These are phyloP conservation scores for Apoderus coryli DNA, from an alignment of 2,888 invertebrate species.

Conservation along the genomic window DNA sequence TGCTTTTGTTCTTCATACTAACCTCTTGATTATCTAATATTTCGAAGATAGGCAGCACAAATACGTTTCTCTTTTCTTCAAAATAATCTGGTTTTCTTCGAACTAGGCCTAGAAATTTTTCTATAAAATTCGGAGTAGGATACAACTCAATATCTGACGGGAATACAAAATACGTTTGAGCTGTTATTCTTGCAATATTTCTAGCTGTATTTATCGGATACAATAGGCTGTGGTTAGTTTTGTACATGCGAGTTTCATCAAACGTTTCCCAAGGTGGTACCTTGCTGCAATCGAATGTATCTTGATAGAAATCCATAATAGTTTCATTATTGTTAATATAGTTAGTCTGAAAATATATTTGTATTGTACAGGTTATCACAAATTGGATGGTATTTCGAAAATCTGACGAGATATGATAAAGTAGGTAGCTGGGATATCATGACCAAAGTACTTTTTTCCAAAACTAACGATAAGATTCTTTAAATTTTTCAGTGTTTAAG, in stretches of 20 bases:
- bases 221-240: slow-evolving; percentile 19
- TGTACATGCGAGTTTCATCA: slow-evolving; percentile 37
- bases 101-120: slow-evolving; percentile 21
- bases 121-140: slow-evolving; percentile 22
- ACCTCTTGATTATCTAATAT: slow-evolving; percentile 14
- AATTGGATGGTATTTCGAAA: too few species aligned
- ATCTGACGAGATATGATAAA: too few species aligned
- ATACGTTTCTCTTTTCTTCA: slow-evolving; percentile 18
- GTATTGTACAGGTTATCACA: too few species aligned
- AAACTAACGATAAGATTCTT: too few species aligned
- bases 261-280: slow-evolving; percentile 54
- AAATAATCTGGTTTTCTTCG: slow-evolving; percentile 16
- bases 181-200: slow-evolving; percentile 23
- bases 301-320: slow-evolving; percentile 19
- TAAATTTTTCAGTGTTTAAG: too few species aligned
- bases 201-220: slow-evolving; percentile 27
- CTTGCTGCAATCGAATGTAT: slow-evolving; percentile 50
- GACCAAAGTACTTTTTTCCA: too few species aligned
- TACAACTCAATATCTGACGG: slow-evolving; percentile 27
- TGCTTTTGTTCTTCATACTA: too few species aligned
- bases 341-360: too few species aligned
- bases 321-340: too few species aligned
- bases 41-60: slow-evolving; percentile 25
- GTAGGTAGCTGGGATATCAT: too few species aligned
- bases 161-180: slow-evolving; percentile 25